These are phyloP conservation scores for Lordiphosa fenestrarum DNA, from an alignment of 2,888 invertebrate species.

Conservation along the genomic window DNA sequence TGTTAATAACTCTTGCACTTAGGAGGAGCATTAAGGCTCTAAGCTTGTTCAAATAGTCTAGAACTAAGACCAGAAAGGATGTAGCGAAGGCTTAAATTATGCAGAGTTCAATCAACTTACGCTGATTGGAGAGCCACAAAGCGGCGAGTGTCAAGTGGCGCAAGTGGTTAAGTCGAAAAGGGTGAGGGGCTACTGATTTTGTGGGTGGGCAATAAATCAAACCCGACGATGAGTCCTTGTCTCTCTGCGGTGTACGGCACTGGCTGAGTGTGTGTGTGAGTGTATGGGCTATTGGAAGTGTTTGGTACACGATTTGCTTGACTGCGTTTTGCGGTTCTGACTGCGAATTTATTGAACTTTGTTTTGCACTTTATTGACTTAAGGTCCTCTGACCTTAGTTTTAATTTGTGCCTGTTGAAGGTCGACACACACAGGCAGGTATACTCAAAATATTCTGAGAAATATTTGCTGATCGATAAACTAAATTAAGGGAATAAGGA, in stretches of 20 bases:
- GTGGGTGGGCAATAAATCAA: constrained; percentile 7
- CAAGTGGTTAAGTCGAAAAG: constrained; percentile 39
- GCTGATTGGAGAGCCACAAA: constrained; percentile 56
- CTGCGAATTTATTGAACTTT: no score
- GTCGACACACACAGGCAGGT: background rate
- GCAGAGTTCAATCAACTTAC: constrained; percentile 63
- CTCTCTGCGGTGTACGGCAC: background rate
- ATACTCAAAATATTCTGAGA: no score
- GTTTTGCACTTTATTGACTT: no score
- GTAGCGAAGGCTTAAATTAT: constrained; percentile 19
- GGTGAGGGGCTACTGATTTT: constrained; percentile 19
- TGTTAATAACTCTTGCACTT: constrained; percentile 1
- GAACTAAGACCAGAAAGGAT: constrained; percentile 4
- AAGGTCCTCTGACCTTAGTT: no score
- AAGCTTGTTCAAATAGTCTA: background rate
- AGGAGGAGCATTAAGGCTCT: no score
- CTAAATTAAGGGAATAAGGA: no score
- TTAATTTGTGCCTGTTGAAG: background rate
- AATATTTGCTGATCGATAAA: no score
- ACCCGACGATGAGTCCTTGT: background rate
- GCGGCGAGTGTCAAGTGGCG: constrained; percentile 54
- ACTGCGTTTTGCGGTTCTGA: constrained; percentile 25
- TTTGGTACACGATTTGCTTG: constrained; percentile 43
- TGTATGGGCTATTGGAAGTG: constrained; percentile 42
- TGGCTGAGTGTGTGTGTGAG: constrained; percentile 11